phyloP scores from a whole-genome alignment of 2,797 vertebrate species.

The Coregonus sp. region DNA sequence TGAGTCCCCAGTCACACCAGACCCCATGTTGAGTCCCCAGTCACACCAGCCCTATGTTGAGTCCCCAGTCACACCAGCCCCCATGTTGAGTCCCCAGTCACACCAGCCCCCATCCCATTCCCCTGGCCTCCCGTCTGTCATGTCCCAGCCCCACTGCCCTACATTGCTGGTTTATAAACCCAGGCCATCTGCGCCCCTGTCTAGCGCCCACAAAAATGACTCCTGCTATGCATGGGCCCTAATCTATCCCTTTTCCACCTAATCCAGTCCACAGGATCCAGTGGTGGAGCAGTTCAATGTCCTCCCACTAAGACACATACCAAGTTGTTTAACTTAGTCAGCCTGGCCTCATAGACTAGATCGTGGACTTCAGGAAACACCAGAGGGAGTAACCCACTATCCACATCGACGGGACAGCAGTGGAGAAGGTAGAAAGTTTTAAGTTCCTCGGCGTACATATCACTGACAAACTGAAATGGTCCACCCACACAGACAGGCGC shows the following conservation, averaged over 20 bases:
- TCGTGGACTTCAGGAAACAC: too few species aligned
- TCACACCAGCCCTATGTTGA: too few species aligned
- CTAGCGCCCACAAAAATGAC: slow-evolving; percentile 8
- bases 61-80: too few species aligned
- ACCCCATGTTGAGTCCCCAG: too few species aligned
- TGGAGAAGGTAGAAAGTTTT: too few species aligned
- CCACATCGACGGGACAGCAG: too few species aligned
- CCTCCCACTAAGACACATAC: neutral
- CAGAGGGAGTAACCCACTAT: too few species aligned
- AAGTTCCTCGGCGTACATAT: too few species aligned
- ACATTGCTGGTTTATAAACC: slow-evolving; percentile 38
- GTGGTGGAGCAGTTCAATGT: neutral
- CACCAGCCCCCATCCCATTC: neutral
- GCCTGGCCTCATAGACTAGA: neutral
- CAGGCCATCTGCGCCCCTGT: slow-evolving; percentile 31
- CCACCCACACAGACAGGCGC: too few species aligned
- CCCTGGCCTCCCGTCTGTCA: slow-evolving; percentile 7
- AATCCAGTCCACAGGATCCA: slow-evolving; percentile 31
- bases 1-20: too few species aligned
- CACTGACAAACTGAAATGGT: too few species aligned
- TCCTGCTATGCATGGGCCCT: slow-evolving; percentile 15
- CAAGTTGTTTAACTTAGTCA: neutral
- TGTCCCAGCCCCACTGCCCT: slow-evolving; percentile 30
- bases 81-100: neutral
- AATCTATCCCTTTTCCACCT: slow-evolving; percentile 21